Evolutionary conservation across 2,888 invertebrate genomes (phyloP).

Genomic region (Epinotia ramella): DNA sequence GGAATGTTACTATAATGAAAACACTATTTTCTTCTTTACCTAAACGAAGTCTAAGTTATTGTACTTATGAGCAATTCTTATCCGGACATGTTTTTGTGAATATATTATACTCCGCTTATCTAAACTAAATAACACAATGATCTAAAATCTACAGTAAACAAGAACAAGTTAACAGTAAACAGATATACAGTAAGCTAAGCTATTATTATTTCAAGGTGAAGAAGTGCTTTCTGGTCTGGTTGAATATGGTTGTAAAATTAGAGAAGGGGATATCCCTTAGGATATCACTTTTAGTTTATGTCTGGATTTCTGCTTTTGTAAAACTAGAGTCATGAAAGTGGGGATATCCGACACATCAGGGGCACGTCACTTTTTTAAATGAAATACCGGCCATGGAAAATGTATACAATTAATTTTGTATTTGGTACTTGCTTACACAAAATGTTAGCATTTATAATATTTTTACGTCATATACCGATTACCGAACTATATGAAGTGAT

Average conservation of each 20-base stretch:
- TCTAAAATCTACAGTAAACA: constrained; percentile 47
- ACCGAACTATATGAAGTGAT: too few species aligned
- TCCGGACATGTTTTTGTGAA: constrained; percentile 23
- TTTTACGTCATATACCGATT: too few species aligned
- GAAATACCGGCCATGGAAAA: not conserved
- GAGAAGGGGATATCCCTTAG: too few species aligned
- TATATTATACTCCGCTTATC: constrained; percentile 33
- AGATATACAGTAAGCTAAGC: constrained; percentile 12
- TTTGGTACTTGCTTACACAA: too few species aligned
- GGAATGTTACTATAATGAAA: too few species aligned
- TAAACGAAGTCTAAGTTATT: not conserved
- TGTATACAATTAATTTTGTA: too few species aligned
- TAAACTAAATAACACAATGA: constrained; percentile 38
- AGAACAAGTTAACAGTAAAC: constrained; percentile 24
- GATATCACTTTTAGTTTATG: too few species aligned
- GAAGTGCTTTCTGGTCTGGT: not conserved
- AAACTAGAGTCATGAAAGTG: too few species aligned
- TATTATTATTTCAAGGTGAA: not conserved
- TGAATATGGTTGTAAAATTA: not conserved
- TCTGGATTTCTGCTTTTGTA: too few species aligned
- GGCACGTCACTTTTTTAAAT: not conserved
- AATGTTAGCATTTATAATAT: not conserved
- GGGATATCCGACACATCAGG: too few species aligned
- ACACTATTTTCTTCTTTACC: not conserved
- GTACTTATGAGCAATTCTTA: constrained; percentile 3